Evolutionary conservation across 2,113 vertebrate genomes (phyloP), one percentile per base, ranked within the genome.

Genomic region (Syrrhaptes paradoxus): DNA sequence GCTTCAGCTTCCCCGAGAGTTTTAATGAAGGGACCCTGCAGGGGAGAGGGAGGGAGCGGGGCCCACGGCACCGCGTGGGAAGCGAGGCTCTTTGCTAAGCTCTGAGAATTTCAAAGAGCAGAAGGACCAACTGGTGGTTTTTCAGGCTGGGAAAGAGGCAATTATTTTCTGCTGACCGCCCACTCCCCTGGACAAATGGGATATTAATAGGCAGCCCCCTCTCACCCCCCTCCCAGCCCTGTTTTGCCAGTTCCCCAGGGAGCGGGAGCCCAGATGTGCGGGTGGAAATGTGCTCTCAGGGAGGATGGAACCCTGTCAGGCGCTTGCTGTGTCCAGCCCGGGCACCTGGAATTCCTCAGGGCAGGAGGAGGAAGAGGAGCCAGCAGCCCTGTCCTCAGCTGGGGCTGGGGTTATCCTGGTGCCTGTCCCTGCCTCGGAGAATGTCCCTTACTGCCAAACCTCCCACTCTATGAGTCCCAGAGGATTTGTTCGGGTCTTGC

Each of bases 101-200:
- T n/a, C 74, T 45, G 70, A 26, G 20, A 2, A 26, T 82, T 90
- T 78, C 83, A 59, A 84, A 96, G 81, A 86, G 68, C 94, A 94
- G 7, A 67, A 74, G 66, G 78, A 55, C 76, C 96, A 61, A 55
- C 66, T 16, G 51, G 71, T 34, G 82, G 74, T 26, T 86, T 57
- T 75, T 49, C 17, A 31, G 73, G 2, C 59, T 70, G 70, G 87
- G 88, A 88, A 96, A 85, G 48, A 55, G 68, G 89, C 83, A 84
- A 46, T 94, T 81, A 72, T 84, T 94, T 34, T 94, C 93, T 51
- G 51, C 93, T 87, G 82, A 17, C 75, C 29, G 3, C 92, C 90
- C 67, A 34, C 71, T 87, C 83, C 58, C 43, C 52, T 31, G 4
- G 24, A n/a, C 57, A 57, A 67, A 63, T 1, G 13, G 71, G 71